Base-by-base conservation (phyloP, 2,888 invertebrate genomes). In the Dynastes hyllus region DNA sequence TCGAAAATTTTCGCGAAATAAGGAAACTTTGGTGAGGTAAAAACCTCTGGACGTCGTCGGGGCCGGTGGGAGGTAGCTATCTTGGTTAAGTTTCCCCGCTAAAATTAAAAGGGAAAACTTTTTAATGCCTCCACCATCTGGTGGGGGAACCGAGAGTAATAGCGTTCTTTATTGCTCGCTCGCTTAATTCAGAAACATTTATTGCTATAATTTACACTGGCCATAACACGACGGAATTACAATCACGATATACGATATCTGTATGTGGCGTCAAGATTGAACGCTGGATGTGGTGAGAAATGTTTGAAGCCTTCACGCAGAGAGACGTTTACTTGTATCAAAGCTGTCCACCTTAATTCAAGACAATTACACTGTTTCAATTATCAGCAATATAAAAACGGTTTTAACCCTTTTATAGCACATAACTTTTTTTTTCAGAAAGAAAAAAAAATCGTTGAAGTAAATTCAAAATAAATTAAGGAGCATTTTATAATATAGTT, bases 141-240 rank as follows among this genome's bases (percentile, higher is more conserved):
- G 51, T 29, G 29, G 6, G 29, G 6, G 69, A 29, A 50, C 51
- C 51, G 51, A 69, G 69, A 69, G 51, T 69, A 69, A 69, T 69
- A n/a, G 69, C 51, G 6, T 51, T 69, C 51, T 69, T 69, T 69
- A 69, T 69, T 69, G 69, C 69, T 45, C 45, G 9, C 69, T 22
- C n/a, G 69, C 69, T 69, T 69, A 69, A 69, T 69, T 69, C 51
- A 51, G 69, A n/a, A 50, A 69, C 51, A 69, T 69, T 69, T 69
- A 69, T 69, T 69, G 69, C 27, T 51, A 69, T 69, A 69, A 69
- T 69, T 69, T 51, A 51, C 69, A 51, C 51, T 69, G 22, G 51
- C 69, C 22, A 51, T 29, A 22, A 29, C 51, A 69, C 29, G 32
- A 1, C 22, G 50, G 51, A 69, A 69, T 69, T 69, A 69, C 69